phyloP scores from a whole-genome alignment of 2,797 vertebrate species.

The Sebastes melanostomus region DNA sequence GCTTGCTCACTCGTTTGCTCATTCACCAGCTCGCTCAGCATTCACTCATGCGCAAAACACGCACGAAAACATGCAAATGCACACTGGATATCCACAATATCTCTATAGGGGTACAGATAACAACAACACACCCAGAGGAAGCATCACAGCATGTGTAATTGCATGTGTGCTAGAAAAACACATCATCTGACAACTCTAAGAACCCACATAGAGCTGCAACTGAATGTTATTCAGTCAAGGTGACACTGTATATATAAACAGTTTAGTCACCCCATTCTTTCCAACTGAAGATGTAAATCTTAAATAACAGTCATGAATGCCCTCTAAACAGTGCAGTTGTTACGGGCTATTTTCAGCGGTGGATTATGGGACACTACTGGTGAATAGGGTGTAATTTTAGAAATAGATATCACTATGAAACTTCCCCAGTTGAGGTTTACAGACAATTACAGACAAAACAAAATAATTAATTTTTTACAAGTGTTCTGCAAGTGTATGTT shows the following conservation, averaged over 20 bases:
- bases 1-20: constrained; percentile 31
- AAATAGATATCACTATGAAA: neutral
- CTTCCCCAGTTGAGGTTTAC: neutral
- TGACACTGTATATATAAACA: neutral
- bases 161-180: neutral
- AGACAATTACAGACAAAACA: too few species aligned
- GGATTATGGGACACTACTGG: neutral
- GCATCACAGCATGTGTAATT: neutral
- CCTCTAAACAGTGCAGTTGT: neutral
- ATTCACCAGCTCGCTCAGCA: constrained; percentile 21
- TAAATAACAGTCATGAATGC: neutral
- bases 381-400: neutral
- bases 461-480: neutral
- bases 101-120: neutral
- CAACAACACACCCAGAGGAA: neutral
- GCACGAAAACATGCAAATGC: neutral
- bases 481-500: neutral
- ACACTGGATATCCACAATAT: neutral
- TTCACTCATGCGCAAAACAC: constrained; percentile 6
- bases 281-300: neutral
- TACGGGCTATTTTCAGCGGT: neutral
- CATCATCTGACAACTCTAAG: neutral
- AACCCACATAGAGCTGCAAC: neutral
- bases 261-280: neutral
- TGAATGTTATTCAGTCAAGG: neutral